Evolutionary conservation across 2,888 invertebrate species (phyloP).

Genomic region (Drosophila putrida): DNA sequence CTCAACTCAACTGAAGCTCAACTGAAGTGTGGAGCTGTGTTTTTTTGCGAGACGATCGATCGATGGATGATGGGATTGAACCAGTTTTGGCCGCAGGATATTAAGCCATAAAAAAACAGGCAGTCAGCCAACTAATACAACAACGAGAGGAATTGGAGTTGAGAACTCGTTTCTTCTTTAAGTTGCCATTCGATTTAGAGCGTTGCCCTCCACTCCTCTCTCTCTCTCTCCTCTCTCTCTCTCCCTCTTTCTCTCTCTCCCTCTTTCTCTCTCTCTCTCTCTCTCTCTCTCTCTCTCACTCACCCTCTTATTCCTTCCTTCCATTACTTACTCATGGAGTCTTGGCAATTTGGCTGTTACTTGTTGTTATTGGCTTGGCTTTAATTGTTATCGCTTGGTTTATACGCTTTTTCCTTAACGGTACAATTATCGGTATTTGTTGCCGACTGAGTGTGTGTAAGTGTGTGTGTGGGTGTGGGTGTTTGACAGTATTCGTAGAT

Average conservation of each 20-base stretch:
- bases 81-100: constrained; percentile 76
- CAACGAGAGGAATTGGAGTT: constrained; percentile 12
- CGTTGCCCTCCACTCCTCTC: constrained; percentile 3
- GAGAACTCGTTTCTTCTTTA: constrained; percentile 60
- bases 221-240: not conserved
- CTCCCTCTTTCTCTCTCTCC: not conserved
- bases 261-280: not conserved
- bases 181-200: constrained; percentile 35
- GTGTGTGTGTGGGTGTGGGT: not conserved
- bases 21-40: constrained; percentile 11
- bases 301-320: not conserved
- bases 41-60: constrained; percentile 45
- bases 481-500: not conserved
- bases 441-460: constrained; percentile 5
- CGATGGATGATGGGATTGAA: constrained; percentile 60
- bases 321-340: not conserved
- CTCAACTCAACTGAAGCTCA: constrained; percentile 17
- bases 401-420: constrained; percentile 62
- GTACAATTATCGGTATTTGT: constrained; percentile 52
- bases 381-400: constrained; percentile 73
- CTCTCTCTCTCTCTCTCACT: not conserved
- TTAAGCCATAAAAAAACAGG: constrained; percentile 73
- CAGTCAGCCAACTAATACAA: constrained; percentile 33
- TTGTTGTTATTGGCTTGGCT: constrained; percentile 52
- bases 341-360: constrained; percentile 28